Base-by-base conservation (phyloP, 1,140 invertebrate species). In the Physella acuta region DNA sequence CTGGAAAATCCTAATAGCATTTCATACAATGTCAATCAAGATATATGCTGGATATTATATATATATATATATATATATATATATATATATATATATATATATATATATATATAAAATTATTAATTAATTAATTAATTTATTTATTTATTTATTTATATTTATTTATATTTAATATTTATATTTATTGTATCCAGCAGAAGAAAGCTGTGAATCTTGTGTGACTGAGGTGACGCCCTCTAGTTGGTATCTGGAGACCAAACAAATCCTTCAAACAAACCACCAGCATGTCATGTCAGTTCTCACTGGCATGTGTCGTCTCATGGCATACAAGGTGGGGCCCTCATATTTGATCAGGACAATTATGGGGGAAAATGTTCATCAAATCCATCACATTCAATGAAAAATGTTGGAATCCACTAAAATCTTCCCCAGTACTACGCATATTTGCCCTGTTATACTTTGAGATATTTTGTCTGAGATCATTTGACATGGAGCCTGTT, bases 291-390 rank as follows among this genome's bases (percentile, higher is more conserved):
- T 76, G 73, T 62, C 72, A 8, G 58, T 76, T 26, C 53, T 78
- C 8, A 75, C 75, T 17, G 76, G 71, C 33, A 70, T 75, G 53
- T 73, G 75, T 39, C 60, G 78, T 37, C 69, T 80, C n/a, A 67
- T 80, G 76, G 76, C 80, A 26, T 81, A 77, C 61, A 75, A 78
- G 74, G 80, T 81, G 75, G 53, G 63, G 64, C 14, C 4, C 36
- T 4, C 28, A 8, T 61, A 16, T 28, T 55, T 55, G 52, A 44
- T n/a, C n/a, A n/a, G n/a, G n/a, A n/a, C n/a, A n/a, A n/a, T n/a
- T n/a, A n/a, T n/a, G n/a, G n/a, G n/a, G n/a, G n/a, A n/a, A n/a
- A n/a, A n/a, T n/a, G n/a, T n/a, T n/a, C n/a, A n/a, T n/a, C n/a
- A n/a, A n/a, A n/a, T n/a, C n/a, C n/a, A n/a, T n/a, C n/a, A n/a